Evolutionary conservation across 2,797 vertebrate genomes (phyloP).

Genomic region (Neomorphus geoffroyi): DNA sequence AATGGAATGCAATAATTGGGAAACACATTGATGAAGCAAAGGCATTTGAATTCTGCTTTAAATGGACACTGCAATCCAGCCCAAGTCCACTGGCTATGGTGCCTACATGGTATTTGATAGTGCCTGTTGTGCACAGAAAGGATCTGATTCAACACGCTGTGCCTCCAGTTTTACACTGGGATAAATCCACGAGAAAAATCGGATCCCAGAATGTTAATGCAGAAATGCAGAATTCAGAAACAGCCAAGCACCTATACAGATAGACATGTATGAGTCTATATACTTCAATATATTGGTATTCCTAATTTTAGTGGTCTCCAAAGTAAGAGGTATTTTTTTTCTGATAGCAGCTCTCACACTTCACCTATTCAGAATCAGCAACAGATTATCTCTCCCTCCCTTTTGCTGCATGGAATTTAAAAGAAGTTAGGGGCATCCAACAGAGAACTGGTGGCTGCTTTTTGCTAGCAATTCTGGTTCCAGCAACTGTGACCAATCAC

Average conservation of each 20-base stretch:
- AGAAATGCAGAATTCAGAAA: background rate
- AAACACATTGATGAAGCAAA: background rate
- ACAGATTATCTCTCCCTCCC: background rate
- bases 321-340: background rate
- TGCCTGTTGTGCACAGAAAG: background rate
- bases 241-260: rapidly evolving
- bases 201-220: background rate
- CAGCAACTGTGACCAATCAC: background rate
- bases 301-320: background rate
- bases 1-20: background rate
- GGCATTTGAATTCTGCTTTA: background rate
- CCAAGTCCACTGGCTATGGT: background rate
- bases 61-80: background rate
- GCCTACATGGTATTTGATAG: background rate
- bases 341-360: background rate
- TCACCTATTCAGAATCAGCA: background rate
- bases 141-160: background rate
- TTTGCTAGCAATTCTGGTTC: background rate
- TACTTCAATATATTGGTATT: background rate
- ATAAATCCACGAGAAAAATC: background rate
- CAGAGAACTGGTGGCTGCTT: background rate
- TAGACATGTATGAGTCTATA: background rate
- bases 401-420: background rate
- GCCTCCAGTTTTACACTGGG: background rate
- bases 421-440: background rate